Conservation (phyloP, 2,113 vertebrate genomes). For the Uria lomvia region DNA sequence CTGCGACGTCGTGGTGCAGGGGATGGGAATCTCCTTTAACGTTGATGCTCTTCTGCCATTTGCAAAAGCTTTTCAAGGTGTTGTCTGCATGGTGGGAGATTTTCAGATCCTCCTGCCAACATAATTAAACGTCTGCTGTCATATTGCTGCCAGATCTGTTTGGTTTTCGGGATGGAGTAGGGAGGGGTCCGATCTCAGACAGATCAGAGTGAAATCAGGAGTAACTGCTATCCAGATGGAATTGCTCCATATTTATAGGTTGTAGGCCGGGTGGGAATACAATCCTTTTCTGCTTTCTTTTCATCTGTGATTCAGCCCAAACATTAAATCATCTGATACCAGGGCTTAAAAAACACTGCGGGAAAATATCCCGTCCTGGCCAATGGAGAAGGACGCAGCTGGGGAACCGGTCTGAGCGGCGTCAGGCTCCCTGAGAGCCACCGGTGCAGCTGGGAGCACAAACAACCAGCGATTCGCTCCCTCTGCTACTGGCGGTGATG, state of each 20-base stretch:
- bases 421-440: background rate
- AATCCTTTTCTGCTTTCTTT: background rate
- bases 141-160: background rate
- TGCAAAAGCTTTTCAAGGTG: conserved; percentile 93
- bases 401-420: background rate
- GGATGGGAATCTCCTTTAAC: conserved; percentile 87
- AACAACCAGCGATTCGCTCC: background rate
- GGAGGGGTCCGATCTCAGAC: background rate
- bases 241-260: background rate
- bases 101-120: conserved; percentile 87
- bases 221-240: background rate
- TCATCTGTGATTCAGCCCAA: background rate
- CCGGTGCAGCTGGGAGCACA: background rate
- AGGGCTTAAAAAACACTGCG: background rate
- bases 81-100: conserved; percentile 94
- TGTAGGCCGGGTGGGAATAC: background rate
- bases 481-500: accelerated
- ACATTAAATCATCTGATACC: background rate
- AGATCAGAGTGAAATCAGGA: background rate
- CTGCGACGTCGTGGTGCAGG: conserved; percentile 88
- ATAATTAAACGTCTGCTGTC: background rate
- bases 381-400: background rate
- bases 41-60: conserved; percentile 95
- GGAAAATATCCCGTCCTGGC: background rate
- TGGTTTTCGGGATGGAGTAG: background rate